Evolutionary conservation across 2,113 vertebrate genomes (phyloP).

Genomic region (Delphinus delphis): DNA sequence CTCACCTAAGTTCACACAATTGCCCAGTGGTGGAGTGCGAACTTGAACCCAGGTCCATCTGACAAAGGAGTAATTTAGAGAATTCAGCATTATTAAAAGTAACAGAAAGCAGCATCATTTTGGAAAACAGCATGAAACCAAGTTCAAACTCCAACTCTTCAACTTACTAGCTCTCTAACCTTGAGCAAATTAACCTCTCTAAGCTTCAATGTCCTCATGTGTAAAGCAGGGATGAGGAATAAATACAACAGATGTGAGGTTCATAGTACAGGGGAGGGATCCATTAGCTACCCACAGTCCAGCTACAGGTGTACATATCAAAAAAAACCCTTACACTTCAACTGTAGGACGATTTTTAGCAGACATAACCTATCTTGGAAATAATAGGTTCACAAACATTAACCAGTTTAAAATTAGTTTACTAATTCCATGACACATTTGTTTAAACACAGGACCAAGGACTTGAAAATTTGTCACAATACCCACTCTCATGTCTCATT

Average conservation of each 20-base stretch:
- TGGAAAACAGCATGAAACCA: background rate
- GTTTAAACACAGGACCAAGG: background rate
- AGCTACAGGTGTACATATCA: background rate
- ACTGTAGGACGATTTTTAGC: background rate
- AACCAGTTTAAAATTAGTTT: slow-evolving; percentile 41
- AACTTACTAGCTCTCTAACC: background rate
- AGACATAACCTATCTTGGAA: slow-evolving; percentile 6
- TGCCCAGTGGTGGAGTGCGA: background rate
- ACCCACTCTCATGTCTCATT: background rate
- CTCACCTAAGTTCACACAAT: background rate
- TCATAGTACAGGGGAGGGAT: accelerated
- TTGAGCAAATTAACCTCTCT: background rate
- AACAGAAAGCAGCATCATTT: background rate
- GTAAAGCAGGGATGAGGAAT: background rate
- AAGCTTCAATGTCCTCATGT: background rate
- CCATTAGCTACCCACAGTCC: background rate
- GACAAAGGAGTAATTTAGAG: background rate
- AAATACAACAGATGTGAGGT: background rate
- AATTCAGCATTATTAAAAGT: background rate
- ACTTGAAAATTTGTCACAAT: background rate
- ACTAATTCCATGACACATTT: slow-evolving; percentile 46
- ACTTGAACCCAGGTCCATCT: background rate
- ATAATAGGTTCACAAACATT: background rate
- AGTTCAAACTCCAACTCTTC: background rate
- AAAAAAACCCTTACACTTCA: background rate